A percentile compares a stretch with the other conserved stretches of the same genome.
Evolutionary conservation across 2,113 vertebrate species (phyloP).

Genomic region (Cygnus atratus): DNA sequence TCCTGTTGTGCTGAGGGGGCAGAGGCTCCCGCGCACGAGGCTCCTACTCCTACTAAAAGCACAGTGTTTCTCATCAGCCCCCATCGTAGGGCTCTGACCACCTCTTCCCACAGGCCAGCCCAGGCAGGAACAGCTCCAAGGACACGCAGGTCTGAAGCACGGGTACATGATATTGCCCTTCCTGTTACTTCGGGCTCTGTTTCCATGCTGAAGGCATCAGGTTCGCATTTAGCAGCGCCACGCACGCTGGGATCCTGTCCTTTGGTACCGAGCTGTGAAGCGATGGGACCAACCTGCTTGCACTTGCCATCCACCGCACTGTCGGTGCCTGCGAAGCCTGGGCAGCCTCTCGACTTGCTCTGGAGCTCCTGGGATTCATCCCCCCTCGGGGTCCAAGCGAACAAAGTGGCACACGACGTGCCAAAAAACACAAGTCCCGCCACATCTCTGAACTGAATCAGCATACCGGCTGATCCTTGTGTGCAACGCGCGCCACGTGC

Average conservation of each 20-base stretch:
- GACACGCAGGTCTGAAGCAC: background rate
- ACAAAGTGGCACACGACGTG: background rate
- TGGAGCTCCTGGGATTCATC: background rate
- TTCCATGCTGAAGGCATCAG: background rate
- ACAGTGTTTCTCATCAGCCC: background rate
- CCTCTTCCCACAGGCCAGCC: background rate
- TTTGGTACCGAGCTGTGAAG: background rate
- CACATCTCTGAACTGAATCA: background rate
- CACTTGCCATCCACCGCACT: background rate
- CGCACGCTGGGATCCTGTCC: background rate
- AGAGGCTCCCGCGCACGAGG: background rate
- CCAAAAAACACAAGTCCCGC: background rate
- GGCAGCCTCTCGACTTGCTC: background rate
- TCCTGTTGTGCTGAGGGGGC: background rate
- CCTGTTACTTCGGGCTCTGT: background rate
- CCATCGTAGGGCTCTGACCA: background rate
- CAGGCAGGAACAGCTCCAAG: background rate
- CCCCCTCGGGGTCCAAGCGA: background rate
- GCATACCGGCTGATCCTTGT: accelerated
- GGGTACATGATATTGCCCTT: background rate
- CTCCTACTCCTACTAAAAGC: background rate
- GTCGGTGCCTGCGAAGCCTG: accelerated
- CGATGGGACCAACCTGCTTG: background rate
- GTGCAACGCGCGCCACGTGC: accelerated
- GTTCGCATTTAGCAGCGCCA: background rate